Percentiles rank a stretch among this genome's conserved stretches.
phyloP scores from a whole-genome alignment of 2,888 invertebrate species.

The Dusona sp. region DNA sequence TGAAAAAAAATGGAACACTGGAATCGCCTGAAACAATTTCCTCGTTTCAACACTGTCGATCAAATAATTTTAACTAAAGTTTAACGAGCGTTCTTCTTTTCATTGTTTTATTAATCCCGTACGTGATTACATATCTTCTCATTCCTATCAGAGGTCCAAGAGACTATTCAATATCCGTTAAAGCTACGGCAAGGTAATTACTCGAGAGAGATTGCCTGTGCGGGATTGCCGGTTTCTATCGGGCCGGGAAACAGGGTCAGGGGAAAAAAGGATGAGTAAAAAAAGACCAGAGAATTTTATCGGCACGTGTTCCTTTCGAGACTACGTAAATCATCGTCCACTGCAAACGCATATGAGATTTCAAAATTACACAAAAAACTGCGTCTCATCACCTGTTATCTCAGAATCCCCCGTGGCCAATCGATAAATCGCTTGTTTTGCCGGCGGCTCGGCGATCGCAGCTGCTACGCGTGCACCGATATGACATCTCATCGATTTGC shows the following conservation, averaged over 20 bases:
- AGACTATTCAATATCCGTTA: slow-evolving; percentile 53
- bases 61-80: slow-evolving; percentile 20
- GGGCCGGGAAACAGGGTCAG: slow-evolving; percentile 32
- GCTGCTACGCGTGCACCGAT: slow-evolving; percentile 86
- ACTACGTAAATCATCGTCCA: slow-evolving; percentile 14
- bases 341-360: slow-evolving; percentile 18
- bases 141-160: slow-evolving; percentile 24
- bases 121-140: slow-evolving; percentile 38
- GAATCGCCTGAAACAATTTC: background rate
- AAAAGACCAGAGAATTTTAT: slow-evolving; percentile 43
- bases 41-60: background rate
- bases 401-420: slow-evolving; percentile 70
- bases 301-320: slow-evolving; percentile 36
- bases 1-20: background rate
- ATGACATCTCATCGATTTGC: slow-evolving; percentile 87
- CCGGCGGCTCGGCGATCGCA: slow-evolving; percentile 78
- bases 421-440: slow-evolving; percentile 74
- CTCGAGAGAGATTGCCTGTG: slow-evolving; percentile 49
- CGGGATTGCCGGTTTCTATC: slow-evolving; percentile 44
- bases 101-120: slow-evolving; percentile 44
- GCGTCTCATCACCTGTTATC: slow-evolving; percentile 63
- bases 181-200: slow-evolving; percentile 51
- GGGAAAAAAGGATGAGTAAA: background rate
- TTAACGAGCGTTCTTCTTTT: slow-evolving; percentile 50
- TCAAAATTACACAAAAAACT: background rate